A percentile compares a stretch with the other conserved stretches of the same genome.
Conservation (phyloP, 2,888 invertebrate species). For the Yponomeuta plumbellus region DNA sequence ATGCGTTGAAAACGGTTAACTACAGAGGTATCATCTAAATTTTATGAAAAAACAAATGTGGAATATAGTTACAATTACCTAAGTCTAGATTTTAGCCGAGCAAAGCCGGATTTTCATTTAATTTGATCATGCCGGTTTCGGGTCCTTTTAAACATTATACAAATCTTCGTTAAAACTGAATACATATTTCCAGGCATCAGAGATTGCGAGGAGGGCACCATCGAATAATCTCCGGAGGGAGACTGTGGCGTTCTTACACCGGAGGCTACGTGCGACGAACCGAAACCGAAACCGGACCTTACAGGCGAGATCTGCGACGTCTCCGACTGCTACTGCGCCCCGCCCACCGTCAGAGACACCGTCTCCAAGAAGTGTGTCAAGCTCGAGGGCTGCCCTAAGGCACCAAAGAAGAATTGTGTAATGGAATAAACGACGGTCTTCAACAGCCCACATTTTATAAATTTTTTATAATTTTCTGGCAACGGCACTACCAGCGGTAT, state of each 20-base stretch:
- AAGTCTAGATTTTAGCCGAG: no score
- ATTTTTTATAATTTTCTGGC: no score
- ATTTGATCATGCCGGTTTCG: no score
- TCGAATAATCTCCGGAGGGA: conserved; percentile 18
- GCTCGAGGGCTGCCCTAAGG: conserved; percentile 16
- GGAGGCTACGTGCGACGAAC: conserved; percentile 24
- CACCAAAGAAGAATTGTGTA: not conserved
- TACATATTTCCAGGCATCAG: conserved; percentile 10
- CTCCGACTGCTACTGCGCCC: conserved; percentile 25
- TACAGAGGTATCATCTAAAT: no score
- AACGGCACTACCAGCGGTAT: no score
- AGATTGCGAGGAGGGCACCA: conserved; percentile 22
- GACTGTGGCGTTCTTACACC: conserved; percentile 22
- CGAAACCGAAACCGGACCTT: conserved; percentile 18
- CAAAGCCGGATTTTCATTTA: no score
- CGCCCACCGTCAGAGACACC: conserved; percentile 23
- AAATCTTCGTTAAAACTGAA: not conserved
- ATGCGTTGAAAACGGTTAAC: no score
- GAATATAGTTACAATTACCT: no score
- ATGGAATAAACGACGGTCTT: no score
- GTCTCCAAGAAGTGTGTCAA: not conserved
- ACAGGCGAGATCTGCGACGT: conserved; percentile 21
- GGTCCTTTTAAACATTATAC: no score
- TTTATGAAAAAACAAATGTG: no score
- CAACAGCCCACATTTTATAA: no score